Evolutionary conservation across 2,113 vertebrate species (phyloP), one percentile per base, ranked within the genome.

Genomic region (Corythornis madagascariensis): DNA sequence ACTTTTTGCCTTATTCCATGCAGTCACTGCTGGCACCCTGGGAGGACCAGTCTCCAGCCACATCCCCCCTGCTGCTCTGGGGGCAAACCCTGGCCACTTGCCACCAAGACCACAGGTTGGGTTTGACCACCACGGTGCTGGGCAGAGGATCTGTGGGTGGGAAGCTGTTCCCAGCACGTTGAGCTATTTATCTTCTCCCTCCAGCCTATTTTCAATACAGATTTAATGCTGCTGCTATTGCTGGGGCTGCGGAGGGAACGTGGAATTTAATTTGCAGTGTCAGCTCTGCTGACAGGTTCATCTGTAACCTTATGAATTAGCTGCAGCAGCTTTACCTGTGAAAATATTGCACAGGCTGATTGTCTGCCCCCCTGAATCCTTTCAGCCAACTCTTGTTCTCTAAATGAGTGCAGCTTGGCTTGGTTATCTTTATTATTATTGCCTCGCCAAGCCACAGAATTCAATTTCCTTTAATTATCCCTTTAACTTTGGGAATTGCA

Each of bases 51-150:
- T 15, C 8, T 14, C 52, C 19, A 38, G 33, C 45, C 64, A 6
- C 2, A 0, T 42, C 40, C 29, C 0, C 1, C 63, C 21, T 63
- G 25, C 28, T 29, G 29, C 29, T 5, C 2, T 16, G 35, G 42
- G 20, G 26, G 19, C 35, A 16, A 57, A 11, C 7, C 50, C 59
- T 1, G 9, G 45, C 52, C 52, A 9, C 38, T 65, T 60, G 43
- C 38, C 65, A 16, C 8, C 31, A 0, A 2, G 31, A 12, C 48
- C 48, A 0, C 0, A 5, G 25, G 17, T 25, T 63, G 48, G 48
- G 25, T 17, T 69, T 8, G 10, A 47, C 24, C 50, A 1, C 40
- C 43, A 7, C 1, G 0, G 31, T 1, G 1, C 26, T 17, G 57
- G 47, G 53, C 26, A 50, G 56, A 43, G 38, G 61, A 31, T 40